These are phyloP conservation scores for Bubalus kerabau DNA, from an alignment of 2,113 vertebrate genomes.

Conservation along the genomic window DNA sequence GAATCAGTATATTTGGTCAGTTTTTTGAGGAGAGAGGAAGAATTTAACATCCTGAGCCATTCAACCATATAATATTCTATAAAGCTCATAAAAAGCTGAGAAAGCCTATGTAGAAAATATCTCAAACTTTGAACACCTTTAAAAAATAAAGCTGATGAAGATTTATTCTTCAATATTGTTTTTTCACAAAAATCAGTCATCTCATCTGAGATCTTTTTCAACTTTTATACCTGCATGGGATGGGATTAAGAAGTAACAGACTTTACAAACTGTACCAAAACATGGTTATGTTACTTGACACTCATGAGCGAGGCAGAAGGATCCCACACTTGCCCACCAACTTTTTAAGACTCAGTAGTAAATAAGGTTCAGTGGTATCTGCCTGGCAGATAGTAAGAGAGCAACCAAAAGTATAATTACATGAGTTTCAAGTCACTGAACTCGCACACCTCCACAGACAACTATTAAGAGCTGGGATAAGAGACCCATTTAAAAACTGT, in stretches of 20 bases:
- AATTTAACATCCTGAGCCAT: not conserved
- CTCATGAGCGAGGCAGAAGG: not conserved
- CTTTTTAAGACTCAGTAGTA: not conserved
- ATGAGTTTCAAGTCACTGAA: not conserved
- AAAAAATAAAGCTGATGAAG: not conserved
- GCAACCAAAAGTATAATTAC: not conserved
- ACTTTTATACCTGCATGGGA: not conserved
- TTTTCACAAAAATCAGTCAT: not conserved
- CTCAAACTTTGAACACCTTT: not conserved
- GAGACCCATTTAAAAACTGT: not conserved
- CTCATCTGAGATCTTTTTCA: not conserved
- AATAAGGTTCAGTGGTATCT: not conserved
- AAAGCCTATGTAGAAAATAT: not conserved
- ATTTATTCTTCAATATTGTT: not conserved
- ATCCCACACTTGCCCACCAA: not conserved
- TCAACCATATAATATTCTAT: not conserved
- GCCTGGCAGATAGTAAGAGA: not conserved
- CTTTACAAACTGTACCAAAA: not conserved
- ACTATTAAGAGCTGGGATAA: not conserved
- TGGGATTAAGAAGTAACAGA: not conserved
- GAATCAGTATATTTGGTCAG: not conserved
- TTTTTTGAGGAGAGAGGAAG: not conserved
- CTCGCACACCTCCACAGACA: not conserved
- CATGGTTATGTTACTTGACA: not conserved
- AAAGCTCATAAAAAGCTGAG: not conserved